Conservation (phyloP, 2,888 invertebrate genomes). For the Heterodera filipjevi region DNA sequence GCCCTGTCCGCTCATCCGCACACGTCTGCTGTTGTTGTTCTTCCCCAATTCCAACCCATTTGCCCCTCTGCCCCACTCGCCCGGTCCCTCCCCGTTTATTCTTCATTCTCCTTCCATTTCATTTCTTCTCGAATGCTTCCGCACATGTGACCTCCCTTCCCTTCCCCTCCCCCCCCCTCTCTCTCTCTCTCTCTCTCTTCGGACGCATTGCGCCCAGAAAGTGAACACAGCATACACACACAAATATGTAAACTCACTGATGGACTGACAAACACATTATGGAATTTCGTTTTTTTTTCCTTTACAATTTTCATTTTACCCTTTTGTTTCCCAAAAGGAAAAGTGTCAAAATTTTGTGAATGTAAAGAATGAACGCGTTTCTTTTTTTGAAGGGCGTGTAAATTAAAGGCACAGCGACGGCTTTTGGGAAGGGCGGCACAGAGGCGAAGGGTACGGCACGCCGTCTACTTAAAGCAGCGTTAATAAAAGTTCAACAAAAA, state of each 20-base stretch:
- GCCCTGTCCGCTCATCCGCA: not conserved
- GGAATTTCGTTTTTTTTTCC: not conserved
- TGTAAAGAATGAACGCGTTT: not conserved
- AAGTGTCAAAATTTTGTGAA: not conserved
- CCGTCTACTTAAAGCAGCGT: not conserved
- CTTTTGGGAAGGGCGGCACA: not conserved
- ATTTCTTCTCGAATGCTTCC: conserved; percentile 23
- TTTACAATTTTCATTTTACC: not conserved
- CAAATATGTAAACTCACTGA: not conserved
- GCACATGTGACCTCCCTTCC: conserved; percentile 28
- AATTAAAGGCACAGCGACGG: not conserved
- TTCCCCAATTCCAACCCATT: conserved; percentile 14
- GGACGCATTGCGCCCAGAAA: conserved; percentile 13
- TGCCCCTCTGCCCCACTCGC: not conserved
- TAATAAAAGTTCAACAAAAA: conserved; percentile 2
- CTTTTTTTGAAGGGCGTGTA: not conserved
- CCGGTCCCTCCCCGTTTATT: not conserved
- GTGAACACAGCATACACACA: not conserved
- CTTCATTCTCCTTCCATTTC: conserved; percentile 16
- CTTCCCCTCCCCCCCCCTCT: not conserved
- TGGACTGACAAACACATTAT: not conserved
- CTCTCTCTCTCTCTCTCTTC: not conserved
- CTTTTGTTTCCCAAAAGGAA: not conserved
- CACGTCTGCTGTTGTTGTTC: conserved; percentile 29
- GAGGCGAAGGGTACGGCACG: not conserved